phyloP scores from a whole-genome alignment of 2,797 vertebrate species.

The Pipistrellus pygmaeus region DNA sequence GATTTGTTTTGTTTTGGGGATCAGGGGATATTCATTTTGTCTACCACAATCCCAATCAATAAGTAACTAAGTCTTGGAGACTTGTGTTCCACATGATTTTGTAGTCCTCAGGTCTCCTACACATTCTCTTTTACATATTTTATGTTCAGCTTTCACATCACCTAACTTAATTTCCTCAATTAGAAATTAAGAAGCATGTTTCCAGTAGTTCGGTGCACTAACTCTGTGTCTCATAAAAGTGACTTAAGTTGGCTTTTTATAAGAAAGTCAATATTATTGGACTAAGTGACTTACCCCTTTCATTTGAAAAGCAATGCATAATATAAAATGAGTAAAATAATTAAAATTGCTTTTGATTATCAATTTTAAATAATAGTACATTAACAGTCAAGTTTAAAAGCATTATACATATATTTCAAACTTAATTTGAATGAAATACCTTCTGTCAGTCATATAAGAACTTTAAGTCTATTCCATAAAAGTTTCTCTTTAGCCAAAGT shows the following conservation, averaged over 20 bases:
- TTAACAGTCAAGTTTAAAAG: background rate
- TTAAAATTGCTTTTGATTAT: background rate
- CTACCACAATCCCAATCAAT: background rate
- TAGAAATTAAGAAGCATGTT: background rate
- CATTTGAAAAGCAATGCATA: background rate
- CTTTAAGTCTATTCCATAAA: background rate
- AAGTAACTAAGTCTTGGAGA: background rate
- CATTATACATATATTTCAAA: background rate
- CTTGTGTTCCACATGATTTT: background rate
- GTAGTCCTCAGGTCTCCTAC: background rate
- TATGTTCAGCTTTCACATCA: background rate
- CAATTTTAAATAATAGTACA: background rate
- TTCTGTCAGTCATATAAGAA: conserved; percentile 40
- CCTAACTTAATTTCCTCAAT: background rate
- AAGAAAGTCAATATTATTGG: background rate
- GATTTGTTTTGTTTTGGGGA: no score
- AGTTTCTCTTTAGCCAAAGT: background rate
- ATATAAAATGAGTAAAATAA: background rate
- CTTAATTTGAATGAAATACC: conserved; percentile 24
- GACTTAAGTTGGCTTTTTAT: background rate
- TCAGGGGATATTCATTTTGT: background rate
- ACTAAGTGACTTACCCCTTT: background rate
- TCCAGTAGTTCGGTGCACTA: background rate
- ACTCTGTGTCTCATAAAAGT: background rate
- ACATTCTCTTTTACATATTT: background rate